Evolutionary conservation across 35 echinoderm and acorn worm species (phyloP).

Genomic region (Heliocidaris erythrogramma): DNA sequence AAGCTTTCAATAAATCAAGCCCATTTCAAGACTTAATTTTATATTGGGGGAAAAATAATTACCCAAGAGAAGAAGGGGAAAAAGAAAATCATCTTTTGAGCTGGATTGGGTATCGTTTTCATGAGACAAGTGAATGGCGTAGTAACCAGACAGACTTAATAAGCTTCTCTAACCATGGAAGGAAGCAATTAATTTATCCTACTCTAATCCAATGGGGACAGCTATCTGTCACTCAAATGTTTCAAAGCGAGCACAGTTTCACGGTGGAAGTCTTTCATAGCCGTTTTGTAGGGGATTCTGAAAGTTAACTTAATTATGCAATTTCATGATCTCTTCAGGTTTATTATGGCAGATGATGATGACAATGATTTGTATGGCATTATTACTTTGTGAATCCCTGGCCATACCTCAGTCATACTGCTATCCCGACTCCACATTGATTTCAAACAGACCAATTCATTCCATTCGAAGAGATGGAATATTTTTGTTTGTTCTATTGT

Average conservation of each 20-base stretch:
- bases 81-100: neutral
- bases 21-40: too few relatives aligned
- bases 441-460: too few relatives aligned
- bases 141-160: constrained; percentile 3
- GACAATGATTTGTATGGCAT: neutral
- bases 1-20: too few relatives aligned
- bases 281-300: neutral
- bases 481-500: too few relatives aligned
- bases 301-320: neutral
- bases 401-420: too few relatives aligned
- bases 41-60: neutral
- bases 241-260: neutral
- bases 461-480: too few relatives aligned
- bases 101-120: neutral
- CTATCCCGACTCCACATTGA: too few relatives aligned
- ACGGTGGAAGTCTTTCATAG: neutral
- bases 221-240: neutral
- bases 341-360: neutral
- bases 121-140: neutral
- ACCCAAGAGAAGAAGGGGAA: neutral
- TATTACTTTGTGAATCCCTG: too few relatives aligned
- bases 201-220: constrained; percentile 15
- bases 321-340: neutral
- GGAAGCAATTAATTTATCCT: constrained; percentile 11
- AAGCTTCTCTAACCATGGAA: neutral